These are phyloP conservation scores for Trachythela sp. DNA, from an alignment of 64 coral and sea anemone genomes.

Conservation along the genomic window DNA sequence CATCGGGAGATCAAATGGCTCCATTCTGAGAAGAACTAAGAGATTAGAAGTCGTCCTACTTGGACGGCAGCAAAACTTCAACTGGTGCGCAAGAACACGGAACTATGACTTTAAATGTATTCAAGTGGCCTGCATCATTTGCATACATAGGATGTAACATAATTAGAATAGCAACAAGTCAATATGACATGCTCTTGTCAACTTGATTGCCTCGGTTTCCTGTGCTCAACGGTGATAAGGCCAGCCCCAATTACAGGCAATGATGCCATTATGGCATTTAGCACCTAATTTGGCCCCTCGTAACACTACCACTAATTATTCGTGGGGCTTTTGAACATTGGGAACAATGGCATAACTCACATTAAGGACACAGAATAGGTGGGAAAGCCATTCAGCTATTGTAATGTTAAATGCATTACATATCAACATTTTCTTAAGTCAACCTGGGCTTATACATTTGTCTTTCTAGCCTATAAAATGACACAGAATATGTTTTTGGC, in stretches of 20 bases:
- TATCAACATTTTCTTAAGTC: not conserved
- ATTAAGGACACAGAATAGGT: not conserved
- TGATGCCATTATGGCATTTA: not conserved
- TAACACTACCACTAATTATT: constrained; percentile 12
- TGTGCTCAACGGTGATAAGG: not conserved
- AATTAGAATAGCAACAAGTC: not conserved
- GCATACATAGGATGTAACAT: not conserved
- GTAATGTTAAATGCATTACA: not conserved
- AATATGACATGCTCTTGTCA: not conserved
- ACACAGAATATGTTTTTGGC: too few relatives aligned
- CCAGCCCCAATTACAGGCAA: not conserved
- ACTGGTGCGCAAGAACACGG: not conserved
- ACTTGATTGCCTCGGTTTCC: constrained; percentile 9
- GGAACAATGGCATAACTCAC: not conserved
- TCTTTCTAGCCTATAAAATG: too few relatives aligned
- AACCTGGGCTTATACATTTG: too few relatives aligned
- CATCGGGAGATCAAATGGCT: not conserved
- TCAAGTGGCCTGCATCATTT: not conserved
- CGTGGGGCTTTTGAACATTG: not conserved
- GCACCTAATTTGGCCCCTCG: constrained; percentile 23
- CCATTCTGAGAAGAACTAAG: not conserved
- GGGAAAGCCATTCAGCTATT: not conserved
- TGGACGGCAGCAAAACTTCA: not conserved
- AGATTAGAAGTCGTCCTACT: not conserved
- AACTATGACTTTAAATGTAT: not conserved